phyloP scores from a whole-genome alignment of 2,113 vertebrate species.

The Tenrec ecaudatus region DNA sequence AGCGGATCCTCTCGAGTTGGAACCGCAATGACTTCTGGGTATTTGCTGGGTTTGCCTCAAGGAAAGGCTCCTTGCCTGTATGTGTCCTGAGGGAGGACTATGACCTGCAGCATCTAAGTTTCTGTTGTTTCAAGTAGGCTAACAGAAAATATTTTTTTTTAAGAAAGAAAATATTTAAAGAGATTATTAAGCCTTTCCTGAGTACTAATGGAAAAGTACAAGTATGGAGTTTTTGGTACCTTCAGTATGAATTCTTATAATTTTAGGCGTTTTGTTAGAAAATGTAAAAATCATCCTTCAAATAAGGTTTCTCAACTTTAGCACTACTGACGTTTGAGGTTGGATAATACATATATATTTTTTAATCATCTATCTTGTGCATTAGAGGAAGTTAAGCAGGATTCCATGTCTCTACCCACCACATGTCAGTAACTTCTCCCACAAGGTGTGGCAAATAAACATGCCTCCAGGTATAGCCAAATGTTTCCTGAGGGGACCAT shows the following conservation, averaged over 20 bases:
- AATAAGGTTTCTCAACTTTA: not conserved
- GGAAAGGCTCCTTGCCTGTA: not conserved
- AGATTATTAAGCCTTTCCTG: not conserved
- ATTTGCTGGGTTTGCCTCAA: not conserved
- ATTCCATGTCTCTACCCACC: not conserved
- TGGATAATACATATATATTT: not conserved
- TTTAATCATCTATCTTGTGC: not conserved
- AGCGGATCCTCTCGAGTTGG: not conserved
- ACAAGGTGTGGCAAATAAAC: not conserved
- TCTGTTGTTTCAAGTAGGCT: not conserved
- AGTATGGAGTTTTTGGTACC: not conserved
- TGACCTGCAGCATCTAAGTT: not conserved
- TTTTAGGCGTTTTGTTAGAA: not conserved
- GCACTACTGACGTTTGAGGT: not conserved
- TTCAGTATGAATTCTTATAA: not conserved
- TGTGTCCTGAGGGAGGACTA: not conserved
- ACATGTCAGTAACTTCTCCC: not conserved
- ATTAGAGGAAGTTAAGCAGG: not conserved
- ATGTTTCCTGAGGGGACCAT: not conserved
- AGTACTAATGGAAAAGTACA: not conserved
- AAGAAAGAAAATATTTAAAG: not conserved
- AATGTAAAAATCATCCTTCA: not conserved
- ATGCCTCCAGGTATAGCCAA: constrained; percentile 15
- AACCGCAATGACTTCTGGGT: not conserved
- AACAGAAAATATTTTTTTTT: not conserved